Evolutionary conservation across 2,797 vertebrate genomes (phyloP).

Genomic region (Calcarius lapponicus): DNA sequence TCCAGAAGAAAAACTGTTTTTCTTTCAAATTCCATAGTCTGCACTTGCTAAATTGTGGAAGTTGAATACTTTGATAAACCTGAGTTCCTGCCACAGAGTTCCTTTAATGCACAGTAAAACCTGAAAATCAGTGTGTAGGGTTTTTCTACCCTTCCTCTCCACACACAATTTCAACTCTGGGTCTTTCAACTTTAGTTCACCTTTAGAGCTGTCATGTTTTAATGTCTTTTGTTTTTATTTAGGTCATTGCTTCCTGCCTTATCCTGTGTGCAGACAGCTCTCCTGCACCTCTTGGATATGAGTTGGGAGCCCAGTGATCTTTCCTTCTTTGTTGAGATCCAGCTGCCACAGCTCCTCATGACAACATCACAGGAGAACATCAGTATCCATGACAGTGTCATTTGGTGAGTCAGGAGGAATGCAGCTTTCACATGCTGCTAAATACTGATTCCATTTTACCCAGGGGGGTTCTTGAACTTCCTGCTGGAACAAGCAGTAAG

Average conservation of each 20-base stretch:
- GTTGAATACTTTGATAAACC: background rate
- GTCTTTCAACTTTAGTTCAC: background rate
- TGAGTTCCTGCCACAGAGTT: background rate
- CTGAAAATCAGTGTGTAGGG: background rate
- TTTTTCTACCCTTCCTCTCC: background rate
- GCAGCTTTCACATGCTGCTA: background rate
- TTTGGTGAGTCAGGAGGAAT: slow-evolving; percentile 81
- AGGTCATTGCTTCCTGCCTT: slow-evolving; percentile 92
- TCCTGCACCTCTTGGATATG: slow-evolving; percentile 95
- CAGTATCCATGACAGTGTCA: slow-evolving; percentile 90
- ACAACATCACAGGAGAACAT: slow-evolving; percentile 96
- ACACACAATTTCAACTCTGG: background rate
- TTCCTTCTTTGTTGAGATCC: slow-evolving; percentile 88
- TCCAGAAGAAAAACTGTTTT: background rate
- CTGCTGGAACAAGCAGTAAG: background rate
- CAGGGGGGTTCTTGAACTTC: background rate
- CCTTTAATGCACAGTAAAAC: background rate
- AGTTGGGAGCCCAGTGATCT: slow-evolving; percentile 94
- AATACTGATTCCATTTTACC: background rate
- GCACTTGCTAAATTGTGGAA: background rate
- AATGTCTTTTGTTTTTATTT: background rate
- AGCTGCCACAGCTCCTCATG: slow-evolving; percentile 90
- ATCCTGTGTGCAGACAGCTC: slow-evolving; percentile 92
- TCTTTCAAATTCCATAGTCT: background rate
- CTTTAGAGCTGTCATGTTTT: background rate